phyloP scores from a whole-genome alignment of 2,797 vertebrate genomes.

The Tamandua tetradactyla region DNA sequence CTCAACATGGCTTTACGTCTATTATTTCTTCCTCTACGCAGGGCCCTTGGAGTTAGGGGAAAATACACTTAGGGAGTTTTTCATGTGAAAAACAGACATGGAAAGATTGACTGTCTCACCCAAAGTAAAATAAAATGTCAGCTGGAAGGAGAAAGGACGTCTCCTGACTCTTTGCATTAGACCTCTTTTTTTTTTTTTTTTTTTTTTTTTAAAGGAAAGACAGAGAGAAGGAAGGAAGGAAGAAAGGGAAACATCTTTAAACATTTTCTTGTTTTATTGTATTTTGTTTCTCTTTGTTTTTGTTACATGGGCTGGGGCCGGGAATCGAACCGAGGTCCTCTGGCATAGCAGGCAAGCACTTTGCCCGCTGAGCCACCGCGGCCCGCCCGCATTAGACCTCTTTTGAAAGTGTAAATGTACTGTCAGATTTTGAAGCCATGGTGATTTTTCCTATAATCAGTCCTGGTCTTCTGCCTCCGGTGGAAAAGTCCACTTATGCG shows the following conservation, averaged over 20 bases:
- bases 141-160: background rate
- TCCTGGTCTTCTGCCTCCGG: background rate
- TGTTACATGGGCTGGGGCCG: too few relatives aligned
- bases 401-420: background rate
- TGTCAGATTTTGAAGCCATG: background rate
- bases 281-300: too few relatives aligned
- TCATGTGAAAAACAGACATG: conserved; percentile 31
- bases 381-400: background rate
- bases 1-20: background rate
- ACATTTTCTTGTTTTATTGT: too few relatives aligned
- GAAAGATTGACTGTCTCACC: background rate
- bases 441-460: background rate
- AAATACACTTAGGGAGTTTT: background rate
- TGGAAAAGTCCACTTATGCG: accelerated
- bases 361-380: too few relatives aligned
- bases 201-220: too few relatives aligned
- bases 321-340: too few relatives aligned
- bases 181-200: too few relatives aligned
- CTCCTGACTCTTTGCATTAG: background rate
- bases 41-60: background rate
- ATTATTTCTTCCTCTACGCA: background rate
- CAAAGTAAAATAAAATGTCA: background rate
- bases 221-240: too few relatives aligned
- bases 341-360: too few relatives aligned
- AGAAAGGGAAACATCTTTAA: too few relatives aligned